Conservation (phyloP, 1,140 invertebrate genomes). For the Uloborus diversus region DNA sequence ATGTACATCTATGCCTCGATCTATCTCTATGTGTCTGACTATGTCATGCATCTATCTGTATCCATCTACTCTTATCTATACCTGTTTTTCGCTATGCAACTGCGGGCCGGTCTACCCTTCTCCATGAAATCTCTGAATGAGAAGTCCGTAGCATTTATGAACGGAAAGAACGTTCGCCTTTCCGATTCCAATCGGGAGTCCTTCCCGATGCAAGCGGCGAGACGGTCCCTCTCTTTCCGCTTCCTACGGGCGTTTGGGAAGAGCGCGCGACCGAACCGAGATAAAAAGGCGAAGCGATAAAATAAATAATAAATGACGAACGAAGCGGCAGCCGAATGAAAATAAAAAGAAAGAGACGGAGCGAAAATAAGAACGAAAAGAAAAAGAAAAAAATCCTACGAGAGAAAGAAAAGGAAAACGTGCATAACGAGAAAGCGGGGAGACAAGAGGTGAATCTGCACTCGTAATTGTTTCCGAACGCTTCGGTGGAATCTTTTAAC, state of each 20-base stretch:
- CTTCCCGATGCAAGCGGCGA: too few relatives aligned
- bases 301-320: slow-evolving; percentile 52
- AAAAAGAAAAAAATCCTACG: neutral
- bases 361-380: neutral
- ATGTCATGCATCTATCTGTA: too few relatives aligned
- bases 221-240: too few relatives aligned
- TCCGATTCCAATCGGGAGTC: too few relatives aligned
- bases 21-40: too few relatives aligned
- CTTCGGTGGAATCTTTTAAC: slow-evolving; percentile 32
- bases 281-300: slow-evolving; percentile 49
- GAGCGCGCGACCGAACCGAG: slow-evolving; percentile 25
- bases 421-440: slow-evolving; percentile 41
- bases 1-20: too few relatives aligned
- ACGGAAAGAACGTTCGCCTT: too few relatives aligned
- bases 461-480: slow-evolving; percentile 51
- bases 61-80: too few relatives aligned
- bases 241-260: slow-evolving; percentile 5
- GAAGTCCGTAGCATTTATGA: too few relatives aligned
- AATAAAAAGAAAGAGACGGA: neutral
- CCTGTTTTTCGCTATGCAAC: too few relatives aligned
- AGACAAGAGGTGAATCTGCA: slow-evolving; percentile 11
- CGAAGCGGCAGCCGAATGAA: neutral
- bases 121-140: too few relatives aligned
- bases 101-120: too few relatives aligned
- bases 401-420: slow-evolving; percentile 22